Evolutionary conservation across 1,140 invertebrate genomes (phyloP), one percentile per base, ranked within the genome.

Genomic region (Saxidomus purpurata): DNA sequence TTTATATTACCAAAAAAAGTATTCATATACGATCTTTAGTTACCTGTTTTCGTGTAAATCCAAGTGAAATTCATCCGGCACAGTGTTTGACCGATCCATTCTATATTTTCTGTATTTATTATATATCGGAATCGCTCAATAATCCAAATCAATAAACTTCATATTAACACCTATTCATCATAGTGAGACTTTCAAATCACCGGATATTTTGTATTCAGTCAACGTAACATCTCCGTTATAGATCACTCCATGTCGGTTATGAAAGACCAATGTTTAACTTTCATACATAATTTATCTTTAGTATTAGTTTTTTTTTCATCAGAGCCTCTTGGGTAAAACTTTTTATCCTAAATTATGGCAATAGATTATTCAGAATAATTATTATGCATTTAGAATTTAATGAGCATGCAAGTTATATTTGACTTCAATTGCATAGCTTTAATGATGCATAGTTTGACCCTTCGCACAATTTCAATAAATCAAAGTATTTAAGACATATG

Each of bases 101-200:
- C 17, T 36, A 9, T 22, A 63, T 8, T 63, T 63, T 63, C 59
- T 11, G 1, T 63, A 63, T 63, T 28, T 63, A 63, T 63, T 8
- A 63, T 63, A 63, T 63, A 63, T 63, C 25, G 25, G n/a, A 28
- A 28, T 3, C 67, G 67, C 38, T 71, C 67, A 71, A 71, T 71
- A 71, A 38, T 71, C 22, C 17, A 17, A 28, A 71, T 71, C 67
- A 71, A 71, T 71, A 71, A 71, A 36, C 15, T 36, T 71, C 15
- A 71, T 71, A 38, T 71, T 71, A 71, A 71, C 36, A 38, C 19
- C 25, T 34, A 71, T 71, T 38, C 67, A 71, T 71, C 67, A 71
- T 25, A 8, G 22, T 1, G n/a, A 63, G 25, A 8, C 6, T 28
- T 63, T 63, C 59, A 63, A 28, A 63, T 71, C 67, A 19, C 13